A percentile compares a stretch with the other conserved stretches of the same genome.
phyloP scores from a whole-genome alignment of 2,113 vertebrate genomes.

The Hepsetus odoe region DNA sequence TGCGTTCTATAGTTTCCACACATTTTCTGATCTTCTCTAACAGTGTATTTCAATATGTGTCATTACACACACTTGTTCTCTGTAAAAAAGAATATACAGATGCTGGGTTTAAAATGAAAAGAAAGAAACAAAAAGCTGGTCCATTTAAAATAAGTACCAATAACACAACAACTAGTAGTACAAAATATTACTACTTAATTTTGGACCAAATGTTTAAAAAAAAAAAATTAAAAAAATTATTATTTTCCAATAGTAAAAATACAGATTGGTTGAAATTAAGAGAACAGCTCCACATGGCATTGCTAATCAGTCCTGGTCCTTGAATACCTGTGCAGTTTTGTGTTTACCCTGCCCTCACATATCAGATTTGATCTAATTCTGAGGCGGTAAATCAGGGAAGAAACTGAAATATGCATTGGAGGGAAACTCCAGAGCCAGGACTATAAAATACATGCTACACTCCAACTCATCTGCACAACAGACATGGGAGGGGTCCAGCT shows the following conservation, averaged over 20 bases:
- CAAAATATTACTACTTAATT: background rate
- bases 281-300: background rate
- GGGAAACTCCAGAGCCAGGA: background rate
- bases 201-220: constrained; percentile 40
- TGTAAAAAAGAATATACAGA: background rate
- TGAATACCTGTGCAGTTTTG: background rate
- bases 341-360: too few species aligned
- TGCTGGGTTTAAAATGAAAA: constrained; percentile 5
- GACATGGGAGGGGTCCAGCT: constrained; percentile 16
- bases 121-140: constrained; percentile 22
- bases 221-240: too few species aligned
- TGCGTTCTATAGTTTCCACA: background rate
- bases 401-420: background rate
- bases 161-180: constrained; percentile 30
- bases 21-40: background rate
- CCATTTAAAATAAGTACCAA: constrained; percentile 21
- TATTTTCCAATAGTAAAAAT: constrained; percentile 49
- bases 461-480: background rate
- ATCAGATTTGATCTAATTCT: too few species aligned
- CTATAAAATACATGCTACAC: background rate
- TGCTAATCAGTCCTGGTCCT: background rate
- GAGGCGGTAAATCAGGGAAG: too few species aligned
- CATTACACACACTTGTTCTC: too few species aligned
- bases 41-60: background rate
- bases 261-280: background rate